Base-by-base conservation (phyloP, 2,797 vertebrate species). In the Odontamblyopus rebecca region DNA sequence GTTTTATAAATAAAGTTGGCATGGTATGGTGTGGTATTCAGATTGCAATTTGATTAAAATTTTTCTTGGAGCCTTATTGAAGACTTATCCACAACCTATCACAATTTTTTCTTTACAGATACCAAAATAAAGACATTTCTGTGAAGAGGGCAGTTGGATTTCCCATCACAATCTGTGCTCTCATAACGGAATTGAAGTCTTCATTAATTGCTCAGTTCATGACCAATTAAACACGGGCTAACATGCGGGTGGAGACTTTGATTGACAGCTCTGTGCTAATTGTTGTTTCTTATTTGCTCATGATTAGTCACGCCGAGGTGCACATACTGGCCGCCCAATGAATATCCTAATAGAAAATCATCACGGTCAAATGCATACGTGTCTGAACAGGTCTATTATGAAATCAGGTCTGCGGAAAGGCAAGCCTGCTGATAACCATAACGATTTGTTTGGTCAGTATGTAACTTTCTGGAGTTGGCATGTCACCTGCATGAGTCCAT, bases 271-370 rank as follows among this genome's bases (percentile, higher is more conserved):
- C 16, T 54, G 48, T 54, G 65, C 27, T 67, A 53, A 67, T 32
- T 67, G 50, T 67, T 67, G 53, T 53, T 50, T 67, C 18, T 67
- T 29, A 27, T 66, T 64, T 64, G 62, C 38, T 48, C 38, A 12
- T 66, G 53, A 67, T 67, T 67, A 67, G 44, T 30, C 16, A 67
- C 18, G 64, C 48, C 8, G 3, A 9, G 8, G 13, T 67, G 65
- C 27, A 5, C 65, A 67, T 32, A 53, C 11, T 18, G 9, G 32
- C 8, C 7, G n/a, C 1, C 15, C 48, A 32, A 53, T 60, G 57
- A 60, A 60, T 53, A 50, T 32, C 32, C 44, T 7, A 2, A 18
- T 2, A 65, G 19, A 13, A 5, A 38, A 38, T 15, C 61, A 26
- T 29, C 30, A 32, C 8, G 63, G 23, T 44, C 61, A 18, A 15